Conservation (phyloP, 2,113 vertebrate genomes). For the Amblyornis subalaris region DNA sequence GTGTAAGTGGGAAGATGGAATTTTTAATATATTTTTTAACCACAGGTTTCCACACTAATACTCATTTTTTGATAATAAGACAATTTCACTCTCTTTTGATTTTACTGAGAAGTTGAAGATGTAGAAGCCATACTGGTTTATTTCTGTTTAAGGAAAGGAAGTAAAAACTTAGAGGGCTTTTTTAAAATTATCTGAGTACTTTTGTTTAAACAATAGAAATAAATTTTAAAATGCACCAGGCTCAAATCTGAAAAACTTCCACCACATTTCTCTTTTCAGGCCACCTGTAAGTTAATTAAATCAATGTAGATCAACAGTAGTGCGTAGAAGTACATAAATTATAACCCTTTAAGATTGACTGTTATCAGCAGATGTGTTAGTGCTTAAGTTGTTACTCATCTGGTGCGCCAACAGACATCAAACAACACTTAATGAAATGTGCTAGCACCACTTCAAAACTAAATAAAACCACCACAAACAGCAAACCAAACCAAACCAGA, state of each 20-base stretch:
- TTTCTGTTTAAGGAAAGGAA: neutral
- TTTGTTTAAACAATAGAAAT: neutral
- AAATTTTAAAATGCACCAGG: neutral
- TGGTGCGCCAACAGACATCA: neutral
- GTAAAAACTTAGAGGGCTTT: neutral
- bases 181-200: neutral
- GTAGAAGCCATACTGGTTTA: neutral
- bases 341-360: neutral
- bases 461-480: neutral
- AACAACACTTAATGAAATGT: neutral
- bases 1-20: neutral
- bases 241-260: neutral
- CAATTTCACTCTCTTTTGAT: neutral
- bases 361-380: neutral
- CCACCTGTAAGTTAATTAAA: neutral
- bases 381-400: neutral
- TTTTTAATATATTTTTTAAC: neutral
- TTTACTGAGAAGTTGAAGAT: neutral
- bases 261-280: neutral
- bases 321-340: neutral
- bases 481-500: neutral
- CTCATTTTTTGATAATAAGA: neutral
- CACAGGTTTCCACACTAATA: neutral
- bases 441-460: neutral
- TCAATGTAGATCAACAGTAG: neutral